A percentile compares a stretch with the other conserved stretches of the same genome.
Conservation (phyloP, 2,113 vertebrate genomes). For the Sisor rabdophorus region DNA sequence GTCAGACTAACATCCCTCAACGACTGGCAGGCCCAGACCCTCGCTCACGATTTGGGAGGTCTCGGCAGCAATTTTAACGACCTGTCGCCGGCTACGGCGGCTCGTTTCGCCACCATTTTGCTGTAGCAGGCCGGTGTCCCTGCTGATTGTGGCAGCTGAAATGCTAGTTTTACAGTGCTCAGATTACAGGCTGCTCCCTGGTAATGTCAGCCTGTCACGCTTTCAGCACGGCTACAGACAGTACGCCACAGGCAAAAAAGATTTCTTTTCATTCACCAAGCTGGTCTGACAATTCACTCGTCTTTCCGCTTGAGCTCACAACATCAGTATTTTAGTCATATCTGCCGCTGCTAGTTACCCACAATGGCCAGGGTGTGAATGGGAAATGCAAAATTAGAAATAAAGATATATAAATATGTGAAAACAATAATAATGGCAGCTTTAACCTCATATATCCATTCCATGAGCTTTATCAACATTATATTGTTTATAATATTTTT, state of each 20-base stretch:
- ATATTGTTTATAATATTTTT: not conserved
- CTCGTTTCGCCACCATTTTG: conserved; percentile 23
- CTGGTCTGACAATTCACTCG: conserved; percentile 58
- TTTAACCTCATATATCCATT: not conserved
- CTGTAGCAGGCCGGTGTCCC: conserved; percentile 52
- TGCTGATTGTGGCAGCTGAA: conserved; percentile 70
- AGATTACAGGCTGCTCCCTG: conserved; percentile 70
- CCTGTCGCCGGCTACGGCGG: conserved; percentile 35
- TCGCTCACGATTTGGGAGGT: conserved; percentile 49
- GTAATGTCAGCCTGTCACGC: conserved; percentile 70
- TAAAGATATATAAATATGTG: not conserved
- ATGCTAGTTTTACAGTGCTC: conserved; percentile 71
- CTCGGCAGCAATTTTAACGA: conserved; percentile 30
- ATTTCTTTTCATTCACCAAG: conserved; percentile 54
- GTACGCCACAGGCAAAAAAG: conserved; percentile 60
- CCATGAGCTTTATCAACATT: not conserved
- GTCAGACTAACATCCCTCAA: conserved; percentile 53
- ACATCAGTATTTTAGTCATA: conserved; percentile 43
- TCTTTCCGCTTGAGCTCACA: conserved; percentile 58
- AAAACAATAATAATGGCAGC: not conserved
- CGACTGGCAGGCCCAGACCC: conserved; percentile 47
- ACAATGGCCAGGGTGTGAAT: not conserved
- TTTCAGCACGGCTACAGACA: conserved; percentile 68
- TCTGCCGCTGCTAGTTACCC: conserved; percentile 1
- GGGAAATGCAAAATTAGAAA: conserved; percentile 1